Conservation (phyloP, 2,888 invertebrate species). For the Spilarctia lutea region DNA sequence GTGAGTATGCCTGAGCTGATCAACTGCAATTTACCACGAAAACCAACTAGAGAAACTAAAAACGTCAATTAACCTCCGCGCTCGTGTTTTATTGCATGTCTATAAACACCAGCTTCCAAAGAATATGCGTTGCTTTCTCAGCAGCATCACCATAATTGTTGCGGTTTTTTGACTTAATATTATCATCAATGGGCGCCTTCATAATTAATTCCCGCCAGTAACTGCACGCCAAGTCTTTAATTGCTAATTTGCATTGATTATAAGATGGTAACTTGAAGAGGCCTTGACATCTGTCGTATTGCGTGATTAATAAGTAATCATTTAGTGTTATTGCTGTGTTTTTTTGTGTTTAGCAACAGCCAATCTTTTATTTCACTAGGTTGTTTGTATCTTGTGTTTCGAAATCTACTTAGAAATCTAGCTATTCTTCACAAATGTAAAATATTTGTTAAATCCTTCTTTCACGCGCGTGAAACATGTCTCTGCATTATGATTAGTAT, state of each 20-base stretch:
- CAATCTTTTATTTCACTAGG: slow-evolving; percentile 35
- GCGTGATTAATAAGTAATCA: slow-evolving; percentile 56
- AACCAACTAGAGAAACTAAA: slow-evolving; percentile 50
- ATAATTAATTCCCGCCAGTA: slow-evolving; percentile 48
- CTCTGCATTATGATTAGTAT: slow-evolving; percentile 48
- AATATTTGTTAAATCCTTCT: slow-evolving; percentile 31
- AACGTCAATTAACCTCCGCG: slow-evolving; percentile 51
- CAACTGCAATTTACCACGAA: slow-evolving; percentile 45
- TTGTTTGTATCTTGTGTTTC: slow-evolving; percentile 23
- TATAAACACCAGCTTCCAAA: slow-evolving; percentile 41
- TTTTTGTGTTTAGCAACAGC: slow-evolving; percentile 38
- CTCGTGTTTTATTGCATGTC: slow-evolving; percentile 47
- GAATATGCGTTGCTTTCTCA: slow-evolving; percentile 40
- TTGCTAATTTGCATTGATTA: slow-evolving; percentile 72
- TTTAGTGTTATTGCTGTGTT: slow-evolving; percentile 36
- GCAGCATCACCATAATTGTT: slow-evolving; percentile 34
- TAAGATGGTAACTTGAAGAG: slow-evolving; percentile 50
- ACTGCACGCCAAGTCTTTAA: slow-evolving; percentile 60
- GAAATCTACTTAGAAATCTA: slow-evolving; percentile 22
- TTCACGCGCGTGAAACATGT: slow-evolving; percentile 36
- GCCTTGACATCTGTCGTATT: slow-evolving; percentile 64
- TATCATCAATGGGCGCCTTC: slow-evolving; percentile 48
- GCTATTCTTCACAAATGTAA: slow-evolving; percentile 10
- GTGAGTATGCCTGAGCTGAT: slow-evolving; percentile 31
- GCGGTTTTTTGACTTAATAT: slow-evolving; percentile 45